A percentile compares a stretch with the other conserved stretches of the same genome.
These are phyloP conservation scores for Fissipunctia ypsillon DNA, from an alignment of 2,888 invertebrate genomes.

Conservation along the genomic window DNA sequence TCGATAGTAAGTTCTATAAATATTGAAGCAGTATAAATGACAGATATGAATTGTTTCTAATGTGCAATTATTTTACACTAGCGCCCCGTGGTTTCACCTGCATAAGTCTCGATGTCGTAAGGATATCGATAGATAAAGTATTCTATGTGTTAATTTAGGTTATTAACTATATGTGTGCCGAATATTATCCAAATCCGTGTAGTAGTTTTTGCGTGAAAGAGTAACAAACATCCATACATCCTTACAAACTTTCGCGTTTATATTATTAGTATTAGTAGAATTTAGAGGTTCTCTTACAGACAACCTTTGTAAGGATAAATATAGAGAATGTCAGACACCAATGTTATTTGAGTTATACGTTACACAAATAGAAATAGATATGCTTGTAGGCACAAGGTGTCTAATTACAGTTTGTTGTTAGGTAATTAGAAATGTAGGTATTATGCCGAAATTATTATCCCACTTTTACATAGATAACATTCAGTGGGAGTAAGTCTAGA, in stretches of 20 bases:
- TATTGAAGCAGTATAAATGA: neutral
- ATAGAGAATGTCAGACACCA: neutral
- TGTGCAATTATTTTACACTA: constrained; percentile 17
- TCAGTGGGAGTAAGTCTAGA: neutral
- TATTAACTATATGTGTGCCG: no score
- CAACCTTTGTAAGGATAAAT: constrained; percentile 3
- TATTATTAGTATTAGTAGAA: no score
- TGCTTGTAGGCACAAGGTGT: neutral
- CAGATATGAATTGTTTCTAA: constrained; percentile 35
- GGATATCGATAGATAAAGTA: no score
- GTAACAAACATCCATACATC: no score
- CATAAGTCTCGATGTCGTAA: no score
- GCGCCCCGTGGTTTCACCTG: no score
- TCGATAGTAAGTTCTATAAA: constrained; percentile 32
- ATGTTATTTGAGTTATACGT: neutral
- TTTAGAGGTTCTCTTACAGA: constrained; percentile 7
- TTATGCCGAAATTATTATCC: neutral
- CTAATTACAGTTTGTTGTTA: neutral
- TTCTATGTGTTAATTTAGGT: no score
- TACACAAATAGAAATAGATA: neutral
- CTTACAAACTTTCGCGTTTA: no score
- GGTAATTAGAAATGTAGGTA: neutral
- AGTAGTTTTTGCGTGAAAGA: no score
- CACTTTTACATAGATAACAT: neutral
- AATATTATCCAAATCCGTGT: no score